Evolutionary conservation across 2,113 vertebrate genomes (phyloP).

Genomic region (Hoplias malabaricus): DNA sequence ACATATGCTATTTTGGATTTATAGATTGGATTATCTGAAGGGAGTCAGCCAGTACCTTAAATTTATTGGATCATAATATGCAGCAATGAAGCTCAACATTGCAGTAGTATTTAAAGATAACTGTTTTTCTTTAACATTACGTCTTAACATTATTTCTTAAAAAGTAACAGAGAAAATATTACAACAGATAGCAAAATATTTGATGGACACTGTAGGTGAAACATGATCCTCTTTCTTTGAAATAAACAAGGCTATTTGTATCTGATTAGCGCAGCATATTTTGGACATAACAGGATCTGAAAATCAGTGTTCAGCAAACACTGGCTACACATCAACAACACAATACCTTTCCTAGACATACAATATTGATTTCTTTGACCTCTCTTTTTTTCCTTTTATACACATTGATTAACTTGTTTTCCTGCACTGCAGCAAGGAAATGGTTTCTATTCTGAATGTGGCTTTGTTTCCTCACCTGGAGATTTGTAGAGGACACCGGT

Average conservation of each 20-base stretch:
- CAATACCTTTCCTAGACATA: not conserved
- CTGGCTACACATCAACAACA: not conserved
- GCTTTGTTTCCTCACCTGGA: constrained; percentile 68
- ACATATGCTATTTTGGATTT: no score
- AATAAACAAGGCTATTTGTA: not conserved
- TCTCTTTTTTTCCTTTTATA: not conserved
- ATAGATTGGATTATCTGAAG: no score
- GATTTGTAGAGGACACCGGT: constrained; percentile 87
- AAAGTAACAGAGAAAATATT: no score
- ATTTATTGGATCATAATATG: no score
- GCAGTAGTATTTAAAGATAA: no score
- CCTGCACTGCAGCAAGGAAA: not conserved
- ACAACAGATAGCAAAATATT: not conserved
- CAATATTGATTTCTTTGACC: no score
- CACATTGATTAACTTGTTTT: not conserved
- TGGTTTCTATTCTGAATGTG: not conserved
- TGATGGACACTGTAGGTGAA: not conserved
- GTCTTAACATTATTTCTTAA: no score
- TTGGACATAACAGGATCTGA: not conserved
- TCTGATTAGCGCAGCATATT: not conserved
- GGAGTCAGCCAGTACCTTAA: no score
- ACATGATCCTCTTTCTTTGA: not conserved
- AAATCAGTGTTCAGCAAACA: no score
- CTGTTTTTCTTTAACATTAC: no score
- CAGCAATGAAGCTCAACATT: no score